Base-by-base conservation (phyloP, 2,113 vertebrate species). In the Acrocephalus arundinaceus region DNA sequence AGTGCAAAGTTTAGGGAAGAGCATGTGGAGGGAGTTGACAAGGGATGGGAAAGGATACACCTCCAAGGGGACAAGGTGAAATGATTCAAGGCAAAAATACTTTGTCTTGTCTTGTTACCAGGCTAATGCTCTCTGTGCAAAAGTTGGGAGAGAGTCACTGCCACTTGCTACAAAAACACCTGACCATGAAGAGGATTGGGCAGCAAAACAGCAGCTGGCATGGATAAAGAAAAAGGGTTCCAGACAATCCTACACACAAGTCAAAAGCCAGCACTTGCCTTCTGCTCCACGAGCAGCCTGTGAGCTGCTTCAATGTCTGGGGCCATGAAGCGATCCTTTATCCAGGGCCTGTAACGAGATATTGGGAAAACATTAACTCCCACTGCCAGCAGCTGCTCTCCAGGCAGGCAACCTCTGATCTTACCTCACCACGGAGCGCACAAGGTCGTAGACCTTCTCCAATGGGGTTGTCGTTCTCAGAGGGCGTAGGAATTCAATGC, bases 361-460 rank as follows among this genome's bases (percentile, higher is more conserved):
- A 46, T 77, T 30, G 92, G 95, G 65, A 90, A 96, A 97, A 97
- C 37, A 88, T 96, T 81, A 96, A 96, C 91, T 23, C 20, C 23
- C 11, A 23, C 39, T 4, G 5, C 37, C 13, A 54, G 77, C 71
- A 95, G 57, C 82, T 8, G 23, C 59, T 79, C 78, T 49, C 85
- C 71, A 57, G 51, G 22, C 2, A 30, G 52, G 21, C 35, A 41
- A 12, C 49, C 65, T 70, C 37, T 97, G 96, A 95, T 87, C 97
- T 98, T 98, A 99, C 99, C 98, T 99, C 96, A 99, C 99, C 63
- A 99, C 98, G 1, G 98, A 98, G 92, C 99, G 99, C 97, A 99
- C 99, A 76, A 99, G 99, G 95, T 99, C 99, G 2, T 99, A 99
- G 96, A 99, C 99, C 97, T 99, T 99, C 98, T 99, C 99, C 98